Percentiles rank a stretch among this genome's conserved stretches.
Evolutionary conservation across 1,140 invertebrate species (phyloP).

Genomic region (Augochlora pura): DNA sequence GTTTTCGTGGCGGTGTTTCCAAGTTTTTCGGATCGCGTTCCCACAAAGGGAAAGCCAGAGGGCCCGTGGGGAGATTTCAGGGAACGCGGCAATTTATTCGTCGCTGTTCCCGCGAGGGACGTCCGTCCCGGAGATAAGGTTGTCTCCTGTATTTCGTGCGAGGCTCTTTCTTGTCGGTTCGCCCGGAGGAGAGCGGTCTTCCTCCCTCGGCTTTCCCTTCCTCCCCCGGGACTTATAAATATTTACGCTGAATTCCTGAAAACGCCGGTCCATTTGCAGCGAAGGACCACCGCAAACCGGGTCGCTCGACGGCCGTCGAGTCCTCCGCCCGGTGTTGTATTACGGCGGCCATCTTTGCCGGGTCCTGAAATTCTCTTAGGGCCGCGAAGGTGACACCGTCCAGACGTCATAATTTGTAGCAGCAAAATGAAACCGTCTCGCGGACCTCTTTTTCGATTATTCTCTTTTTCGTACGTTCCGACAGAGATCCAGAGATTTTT

Average conservation of each 20-base stretch:
- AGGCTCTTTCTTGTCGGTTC: conserved; percentile 17
- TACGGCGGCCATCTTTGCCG: conserved; percentile 40
- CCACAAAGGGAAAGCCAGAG: conserved; percentile 26
- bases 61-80: background rate
- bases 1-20: background rate
- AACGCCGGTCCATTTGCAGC: conserved; percentile 60
- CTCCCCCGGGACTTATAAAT: conserved; percentile 64
- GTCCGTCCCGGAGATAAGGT: conserved; percentile 15
- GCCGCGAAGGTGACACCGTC: conserved; percentile 44
- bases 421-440: background rate
- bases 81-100: conserved; percentile 42
- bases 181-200: conserved; percentile 11
- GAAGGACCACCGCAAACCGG: conserved; percentile 60
- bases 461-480: background rate
- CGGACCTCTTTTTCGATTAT: background rate
- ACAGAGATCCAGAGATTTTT: no score
- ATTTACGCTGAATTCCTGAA: conserved; percentile 66
- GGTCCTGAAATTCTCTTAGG: conserved; percentile 24
- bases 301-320: conserved; percentile 15
- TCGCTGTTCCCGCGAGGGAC: background rate
- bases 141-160: conserved; percentile 3
- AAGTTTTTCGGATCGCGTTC: background rate
- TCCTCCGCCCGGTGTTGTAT: conserved; percentile 54
- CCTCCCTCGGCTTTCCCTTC: conserved; percentile 30
- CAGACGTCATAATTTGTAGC: conserved; percentile 39